These are phyloP conservation scores for Aplodontia rufa DNA, from an alignment of 2,113 vertebrate genomes.

Conservation along the genomic window DNA sequence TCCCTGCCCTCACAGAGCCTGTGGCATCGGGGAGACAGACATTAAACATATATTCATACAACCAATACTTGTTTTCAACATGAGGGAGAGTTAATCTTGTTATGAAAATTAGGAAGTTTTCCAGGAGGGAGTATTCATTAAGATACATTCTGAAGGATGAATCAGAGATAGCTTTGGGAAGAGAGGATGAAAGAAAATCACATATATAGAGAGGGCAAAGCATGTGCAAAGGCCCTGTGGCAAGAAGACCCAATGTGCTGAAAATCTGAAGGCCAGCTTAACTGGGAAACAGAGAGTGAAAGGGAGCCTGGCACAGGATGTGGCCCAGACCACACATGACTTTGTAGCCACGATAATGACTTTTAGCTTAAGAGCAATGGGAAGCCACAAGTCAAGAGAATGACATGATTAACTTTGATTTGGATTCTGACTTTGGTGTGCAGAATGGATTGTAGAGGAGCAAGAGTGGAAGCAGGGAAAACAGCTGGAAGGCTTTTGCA, in stretches of 20 bases:
- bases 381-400: constrained; percentile 59
- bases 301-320: constrained; percentile 4
- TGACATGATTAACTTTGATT: constrained; percentile 15
- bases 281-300: not conserved
- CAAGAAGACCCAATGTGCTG: not conserved
- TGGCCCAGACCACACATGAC: constrained; percentile 20
- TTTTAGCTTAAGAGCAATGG: constrained; percentile 53
- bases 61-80: constrained; percentile 56
- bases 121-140: constrained; percentile 41
- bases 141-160: constrained; percentile 47
- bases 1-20: not conserved
- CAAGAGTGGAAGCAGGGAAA: constrained; percentile 49
- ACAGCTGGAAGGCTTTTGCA: constrained; percentile 32
- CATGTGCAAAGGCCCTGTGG: constrained; percentile 44
- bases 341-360: constrained; percentile 33
- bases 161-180: constrained; percentile 30
- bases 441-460: constrained; percentile 48
- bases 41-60: constrained; percentile 22
- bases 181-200: constrained; percentile 25
- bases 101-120: constrained; percentile 41
- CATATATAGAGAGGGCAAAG: not conserved
- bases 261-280: not conserved
- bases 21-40: not conserved
- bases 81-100: constrained; percentile 18
- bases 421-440: constrained; percentile 43